Evolutionary conservation across 2,888 invertebrate species (phyloP), one percentile per base, ranked within the genome.

Genomic region (Oligia strigilis): DNA sequence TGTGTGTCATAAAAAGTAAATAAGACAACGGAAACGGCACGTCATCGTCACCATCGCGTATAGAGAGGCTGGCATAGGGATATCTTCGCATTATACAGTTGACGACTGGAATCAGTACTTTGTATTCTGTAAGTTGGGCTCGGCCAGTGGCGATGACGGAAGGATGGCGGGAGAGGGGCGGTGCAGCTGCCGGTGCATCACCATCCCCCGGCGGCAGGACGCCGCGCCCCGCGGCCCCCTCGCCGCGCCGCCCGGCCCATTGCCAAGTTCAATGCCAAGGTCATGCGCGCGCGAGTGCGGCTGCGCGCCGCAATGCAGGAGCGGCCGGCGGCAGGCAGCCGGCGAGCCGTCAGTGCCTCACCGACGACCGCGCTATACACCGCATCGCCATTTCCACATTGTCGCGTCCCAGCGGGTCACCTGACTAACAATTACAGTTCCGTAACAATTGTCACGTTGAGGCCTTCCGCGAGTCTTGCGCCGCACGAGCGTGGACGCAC

Each of bases 261-360:
- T 97, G 98, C 98, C 98, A 98, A 98, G 98, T 98, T 98, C 98
- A 98, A 98, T 98, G 98, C 98, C 98, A 98, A 98, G 98, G 98
- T 98, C 98, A 98, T 97, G 97, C 96, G 97, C 97, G 97, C 97
- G 95, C 95, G 95, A 97, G 96, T 97, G 97, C 97, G 97, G 95
- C 97, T 97, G 97, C 97, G 97, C 97, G 97, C 97, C 97, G 97
- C 98, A 97, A 96, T 98, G 98, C 98, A 97, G 97, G 97, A 97
- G 96, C 96, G 95, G 93, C 94, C 94, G 96, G 95, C 95, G 94
- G 92, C 94, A 92, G 91, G 91, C 94, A 92, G 93, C 93, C 92
- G 92, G 91, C 91, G 87, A 90, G 92, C 94, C 95, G 94, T 95
- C 96, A 97, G 96, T 97, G 93, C 95, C 94, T 94, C 95, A 91